These are phyloP conservation scores for Sorex fumeus DNA, from an alignment of 2,113 vertebrate genomes.

Conservation along the genomic window DNA sequence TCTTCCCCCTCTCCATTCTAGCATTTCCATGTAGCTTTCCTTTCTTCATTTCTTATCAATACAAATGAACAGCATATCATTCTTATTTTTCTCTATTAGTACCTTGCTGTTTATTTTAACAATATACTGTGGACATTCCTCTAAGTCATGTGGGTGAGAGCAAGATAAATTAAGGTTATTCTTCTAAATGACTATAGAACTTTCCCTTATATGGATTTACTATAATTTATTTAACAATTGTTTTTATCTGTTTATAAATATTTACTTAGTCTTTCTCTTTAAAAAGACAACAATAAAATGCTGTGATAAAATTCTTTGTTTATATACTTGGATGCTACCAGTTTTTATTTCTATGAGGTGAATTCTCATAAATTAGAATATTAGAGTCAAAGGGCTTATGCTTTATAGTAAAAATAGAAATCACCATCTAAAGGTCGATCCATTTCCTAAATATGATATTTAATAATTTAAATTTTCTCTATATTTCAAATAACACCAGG, in stretches of 20 bases:
- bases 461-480: slow-evolving; percentile 10
- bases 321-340: background rate
- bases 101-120: background rate
- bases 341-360: slow-evolving; percentile 56
- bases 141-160: background rate
- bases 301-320: background rate
- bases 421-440: background rate
- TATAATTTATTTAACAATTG: slow-evolving; percentile 39
- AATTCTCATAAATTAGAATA: background rate
- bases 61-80: background rate
- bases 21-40: background rate
- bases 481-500: background rate
- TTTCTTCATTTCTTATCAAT: background rate
- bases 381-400: background rate
- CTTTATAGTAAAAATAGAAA: slow-evolving; percentile 18
- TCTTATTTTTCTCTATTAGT: slow-evolving; percentile 34
- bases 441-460: background rate
- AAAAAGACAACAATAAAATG: background rate
- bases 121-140: slow-evolving; percentile 26
- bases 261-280: slow-evolving; percentile 31
- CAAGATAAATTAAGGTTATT: slow-evolving; percentile 35
- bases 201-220: background rate
- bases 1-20: background rate
- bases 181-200: slow-evolving; percentile 33
- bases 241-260: slow-evolving; percentile 48